These are phyloP conservation scores for Drosophila biarmipes DNA, from an alignment of 1,140 invertebrate species.

Conservation along the genomic window DNA sequence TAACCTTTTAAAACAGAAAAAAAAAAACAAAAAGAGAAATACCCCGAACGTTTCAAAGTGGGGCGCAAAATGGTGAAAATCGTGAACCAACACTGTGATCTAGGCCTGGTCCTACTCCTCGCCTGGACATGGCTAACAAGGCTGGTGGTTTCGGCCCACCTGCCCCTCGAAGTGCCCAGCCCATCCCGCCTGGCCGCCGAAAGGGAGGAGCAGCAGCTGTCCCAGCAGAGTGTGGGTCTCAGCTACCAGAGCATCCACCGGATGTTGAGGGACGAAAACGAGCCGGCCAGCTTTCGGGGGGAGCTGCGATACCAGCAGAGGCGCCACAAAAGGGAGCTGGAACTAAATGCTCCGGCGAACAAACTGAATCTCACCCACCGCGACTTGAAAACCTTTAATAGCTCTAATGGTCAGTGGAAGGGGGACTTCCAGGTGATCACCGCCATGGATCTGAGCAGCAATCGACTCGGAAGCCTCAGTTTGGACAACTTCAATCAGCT, in stretches of 20 bases:
- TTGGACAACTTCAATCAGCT: slow-evolving; percentile 54
- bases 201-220: slow-evolving; percentile 43
- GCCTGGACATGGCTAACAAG: slow-evolving; percentile 28
- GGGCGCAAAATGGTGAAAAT: slow-evolving; percentile 52
- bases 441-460: slow-evolving; percentile 58
- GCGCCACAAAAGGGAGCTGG: slow-evolving; percentile 51
- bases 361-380: slow-evolving; percentile 57
- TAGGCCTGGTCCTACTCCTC: slow-evolving; percentile 34
- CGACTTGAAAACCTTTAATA: slow-evolving; percentile 50
- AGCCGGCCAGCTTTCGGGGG: slow-evolving; percentile 58
- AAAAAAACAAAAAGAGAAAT: neutral
- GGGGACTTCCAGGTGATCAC: slow-evolving; percentile 56
- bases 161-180: slow-evolving; percentile 9
- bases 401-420: slow-evolving; percentile 52
- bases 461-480: slow-evolving; percentile 43
- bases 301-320: slow-evolving; percentile 70
- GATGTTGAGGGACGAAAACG: slow-evolving; percentile 76
- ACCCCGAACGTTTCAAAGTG: neutral
- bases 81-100: slow-evolving; percentile 54
- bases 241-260: slow-evolving; percentile 71
- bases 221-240: slow-evolving; percentile 46
- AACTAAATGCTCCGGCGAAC: slow-evolving; percentile 10
- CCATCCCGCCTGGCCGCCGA: slow-evolving; percentile 39
- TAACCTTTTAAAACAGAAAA: slow-evolving; percentile 11
- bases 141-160: slow-evolving; percentile 14